Evolutionary conservation across 2,888 invertebrate species (phyloP).

Genomic region (Cetonia aurata): DNA sequence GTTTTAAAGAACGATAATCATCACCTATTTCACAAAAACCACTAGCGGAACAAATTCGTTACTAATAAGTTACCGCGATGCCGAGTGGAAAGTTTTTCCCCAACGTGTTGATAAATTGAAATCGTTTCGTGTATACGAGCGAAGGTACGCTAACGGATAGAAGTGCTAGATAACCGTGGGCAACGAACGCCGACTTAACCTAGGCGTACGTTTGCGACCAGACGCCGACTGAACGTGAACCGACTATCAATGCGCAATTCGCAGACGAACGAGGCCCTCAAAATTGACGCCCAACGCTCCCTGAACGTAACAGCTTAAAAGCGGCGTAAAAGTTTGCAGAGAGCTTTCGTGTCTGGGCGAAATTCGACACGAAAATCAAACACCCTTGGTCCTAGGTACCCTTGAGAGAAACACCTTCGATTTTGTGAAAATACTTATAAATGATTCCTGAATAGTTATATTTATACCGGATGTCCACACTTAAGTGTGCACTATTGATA

Average conservation of each 20-base stretch:
- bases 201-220: constrained; percentile 20
- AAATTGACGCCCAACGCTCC: constrained; percentile 2
- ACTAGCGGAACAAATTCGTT: constrained; percentile 10
- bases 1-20: constrained; percentile 15
- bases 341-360: constrained; percentile 8
- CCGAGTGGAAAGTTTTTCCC: constrained; percentile 7
- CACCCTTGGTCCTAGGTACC: neutral
- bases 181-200: constrained; percentile 11
- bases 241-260: constrained; percentile 17
- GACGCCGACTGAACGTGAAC: constrained; percentile 12
- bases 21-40: constrained; percentile 24
- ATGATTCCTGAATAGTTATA: too few relatives aligned
- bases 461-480: too few relatives aligned
- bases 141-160: constrained; percentile 7
- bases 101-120: constrained; percentile 29
- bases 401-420: too few relatives aligned
- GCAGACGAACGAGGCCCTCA: constrained; percentile 21
- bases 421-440: too few relatives aligned
- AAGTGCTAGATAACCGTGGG: constrained; percentile 6
- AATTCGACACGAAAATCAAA: constrained; percentile 19
- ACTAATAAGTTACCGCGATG: constrained; percentile 18
- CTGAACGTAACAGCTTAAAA: constrained; percentile 13
- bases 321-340: constrained; percentile 25
- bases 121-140: constrained; percentile 28
- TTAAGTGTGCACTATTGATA: too few relatives aligned